phyloP scores from a whole-genome alignment of 2,797 vertebrate species.

The Catostomus latipinnis region DNA sequence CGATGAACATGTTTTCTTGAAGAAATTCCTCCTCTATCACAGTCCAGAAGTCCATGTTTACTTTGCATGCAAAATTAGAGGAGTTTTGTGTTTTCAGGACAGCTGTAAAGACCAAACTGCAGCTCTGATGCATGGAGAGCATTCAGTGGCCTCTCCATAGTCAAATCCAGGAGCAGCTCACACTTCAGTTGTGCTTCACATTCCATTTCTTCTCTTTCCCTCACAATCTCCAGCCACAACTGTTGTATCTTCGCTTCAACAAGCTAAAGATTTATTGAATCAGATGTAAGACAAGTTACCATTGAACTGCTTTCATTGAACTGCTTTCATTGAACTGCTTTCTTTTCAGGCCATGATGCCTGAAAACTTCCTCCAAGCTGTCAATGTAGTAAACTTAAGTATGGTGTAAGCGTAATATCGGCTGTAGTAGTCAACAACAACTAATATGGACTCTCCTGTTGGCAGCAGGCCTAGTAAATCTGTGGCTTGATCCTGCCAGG shows the following conservation, averaged over 20 bases:
- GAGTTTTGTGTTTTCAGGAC: slow-evolving; percentile 24
- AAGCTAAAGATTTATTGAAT: no score
- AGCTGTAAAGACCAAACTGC: slow-evolving; percentile 36
- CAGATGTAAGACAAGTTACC: no score
- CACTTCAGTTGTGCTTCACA: slow-evolving; percentile 43
- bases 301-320: no score
- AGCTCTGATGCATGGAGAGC: slow-evolving; percentile 35
- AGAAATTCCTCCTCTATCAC: slow-evolving; percentile 23
- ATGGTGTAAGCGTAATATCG: not conserved
- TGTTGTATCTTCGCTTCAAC: no score
- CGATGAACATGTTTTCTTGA: slow-evolving; percentile 45
- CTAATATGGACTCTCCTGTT: slow-evolving; percentile 3
- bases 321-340: no score
- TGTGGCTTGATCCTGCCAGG: not conserved
- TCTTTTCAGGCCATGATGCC: slow-evolving; percentile 7
- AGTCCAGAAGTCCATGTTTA: not conserved
- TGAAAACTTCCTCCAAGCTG: not conserved
- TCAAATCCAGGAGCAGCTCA: slow-evolving; percentile 48
- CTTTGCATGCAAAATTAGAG: slow-evolving; percentile 30
- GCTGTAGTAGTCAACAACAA: slow-evolving; percentile 22
- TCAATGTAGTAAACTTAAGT: slow-evolving; percentile 9
- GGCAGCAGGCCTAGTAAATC: not conserved
- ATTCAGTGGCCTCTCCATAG: slow-evolving; percentile 52
- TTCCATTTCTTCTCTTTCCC: slow-evolving; percentile 24
- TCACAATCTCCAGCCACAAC: slow-evolving; percentile 12